Percentiles rank a stretch among this genome's conserved stretches.
Evolutionary conservation across 2,797 vertebrate genomes (phyloP).

Genomic region (Loriculus beryllinus): DNA sequence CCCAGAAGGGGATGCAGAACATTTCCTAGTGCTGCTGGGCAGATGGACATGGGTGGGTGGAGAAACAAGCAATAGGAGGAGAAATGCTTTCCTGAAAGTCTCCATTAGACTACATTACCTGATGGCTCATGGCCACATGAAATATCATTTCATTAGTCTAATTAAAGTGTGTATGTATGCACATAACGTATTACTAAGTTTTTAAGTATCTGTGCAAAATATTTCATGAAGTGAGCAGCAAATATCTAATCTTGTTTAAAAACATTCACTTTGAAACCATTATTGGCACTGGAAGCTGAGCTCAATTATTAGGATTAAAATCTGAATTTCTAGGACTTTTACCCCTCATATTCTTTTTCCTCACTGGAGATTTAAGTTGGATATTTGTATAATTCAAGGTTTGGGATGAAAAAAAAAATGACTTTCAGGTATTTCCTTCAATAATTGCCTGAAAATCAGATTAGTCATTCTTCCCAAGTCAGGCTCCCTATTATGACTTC

Average conservation of each 20-base stretch:
- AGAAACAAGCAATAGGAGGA: neutral
- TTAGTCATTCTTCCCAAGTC: neutral
- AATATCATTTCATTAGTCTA: neutral
- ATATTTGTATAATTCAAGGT: neutral
- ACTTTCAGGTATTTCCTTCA: neutral
- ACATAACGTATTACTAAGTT: neutral
- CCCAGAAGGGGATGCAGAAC: neutral
- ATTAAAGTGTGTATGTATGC: neutral
- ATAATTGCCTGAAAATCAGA: neutral
- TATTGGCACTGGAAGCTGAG: neutral
- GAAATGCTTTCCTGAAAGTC: neutral
- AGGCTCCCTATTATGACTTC: neutral
- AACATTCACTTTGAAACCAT: neutral
- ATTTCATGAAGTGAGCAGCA: neutral
- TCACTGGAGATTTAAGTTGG: neutral
- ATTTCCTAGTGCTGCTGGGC: accelerated
- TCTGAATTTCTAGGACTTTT: neutral
- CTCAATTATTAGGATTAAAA: neutral
- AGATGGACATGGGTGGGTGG: accelerated
- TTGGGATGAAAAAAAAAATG: neutral
- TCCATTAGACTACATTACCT: neutral
- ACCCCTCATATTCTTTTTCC: neutral
- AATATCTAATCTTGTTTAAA: neutral
- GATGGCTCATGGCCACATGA: neutral
- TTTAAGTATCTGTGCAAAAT: neutral